A percentile compares a stretch with the other conserved stretches of the same genome.
phyloP scores from a whole-genome alignment of 2,888 invertebrate genomes.

The Rhagium mordax region DNA sequence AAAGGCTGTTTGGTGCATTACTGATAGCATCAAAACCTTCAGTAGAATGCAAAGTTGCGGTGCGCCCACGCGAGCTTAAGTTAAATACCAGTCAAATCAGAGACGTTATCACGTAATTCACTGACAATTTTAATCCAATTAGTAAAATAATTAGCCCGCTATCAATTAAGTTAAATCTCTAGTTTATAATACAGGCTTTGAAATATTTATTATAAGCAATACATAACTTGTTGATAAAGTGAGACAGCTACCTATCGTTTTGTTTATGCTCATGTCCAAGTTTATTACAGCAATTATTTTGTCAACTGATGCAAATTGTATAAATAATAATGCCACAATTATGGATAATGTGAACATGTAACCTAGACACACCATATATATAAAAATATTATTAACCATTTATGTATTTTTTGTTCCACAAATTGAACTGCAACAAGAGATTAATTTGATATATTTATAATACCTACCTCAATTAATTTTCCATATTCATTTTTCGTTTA shows the following conservation, averaged over 20 bases:
- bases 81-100: conserved; percentile 10
- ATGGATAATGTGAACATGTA: background rate
- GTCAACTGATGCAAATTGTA: conserved; percentile 18
- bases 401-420: background rate
- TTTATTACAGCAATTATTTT: conserved; percentile 21
- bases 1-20: conserved; percentile 22
- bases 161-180: conserved; percentile 33
- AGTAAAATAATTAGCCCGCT: conserved; percentile 33
- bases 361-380: conserved; percentile 9
- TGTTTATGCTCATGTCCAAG: background rate
- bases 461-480: background rate
- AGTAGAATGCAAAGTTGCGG: conserved; percentile 10
- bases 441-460: background rate
- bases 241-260: conserved; percentile 15
- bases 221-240: conserved; percentile 13
- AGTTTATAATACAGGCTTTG: conserved; percentile 19
- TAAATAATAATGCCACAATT: conserved; percentile 2
- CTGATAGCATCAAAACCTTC: conserved; percentile 30
- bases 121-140: conserved; percentile 38
- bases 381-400: background rate
- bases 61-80: conserved; percentile 17
- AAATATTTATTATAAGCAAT: conserved; percentile 17
- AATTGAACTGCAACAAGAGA: background rate
- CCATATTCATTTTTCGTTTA: too few species aligned
- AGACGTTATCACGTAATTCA: conserved; percentile 17